Conservation (phyloP, 1,140 invertebrate species). For the Pectinophora gossypiella region DNA sequence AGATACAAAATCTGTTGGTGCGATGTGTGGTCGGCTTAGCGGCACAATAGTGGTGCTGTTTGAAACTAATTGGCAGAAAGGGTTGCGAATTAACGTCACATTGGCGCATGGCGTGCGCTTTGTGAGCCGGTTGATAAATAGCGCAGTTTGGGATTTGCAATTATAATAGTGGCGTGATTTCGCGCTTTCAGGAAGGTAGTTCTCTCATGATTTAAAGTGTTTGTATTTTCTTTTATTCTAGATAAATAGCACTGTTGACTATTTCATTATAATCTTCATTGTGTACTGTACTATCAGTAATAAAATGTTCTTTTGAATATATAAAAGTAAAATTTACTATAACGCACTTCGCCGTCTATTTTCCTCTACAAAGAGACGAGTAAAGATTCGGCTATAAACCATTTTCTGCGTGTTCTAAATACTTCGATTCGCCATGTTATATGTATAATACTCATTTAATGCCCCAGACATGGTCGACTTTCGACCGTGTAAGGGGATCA, state of each 20-base stretch:
- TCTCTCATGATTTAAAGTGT: not conserved
- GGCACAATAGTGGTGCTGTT: slow-evolving; percentile 71
- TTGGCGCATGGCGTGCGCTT: slow-evolving; percentile 23
- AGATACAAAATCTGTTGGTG: slow-evolving; percentile 36
- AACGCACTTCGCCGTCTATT: too few relatives aligned
- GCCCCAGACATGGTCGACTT: too few relatives aligned
- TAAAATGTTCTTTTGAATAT: too few relatives aligned
- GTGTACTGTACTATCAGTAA: too few relatives aligned
- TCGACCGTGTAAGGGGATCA: not conserved
- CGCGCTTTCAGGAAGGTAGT: not conserved
- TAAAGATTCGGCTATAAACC: too few relatives aligned
- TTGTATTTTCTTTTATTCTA: not conserved
- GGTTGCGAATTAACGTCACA: slow-evolving; percentile 72
- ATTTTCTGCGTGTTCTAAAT: not conserved
- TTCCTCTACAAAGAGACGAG: too few relatives aligned
- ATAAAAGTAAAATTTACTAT: too few relatives aligned
- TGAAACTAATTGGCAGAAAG: slow-evolving; percentile 74
- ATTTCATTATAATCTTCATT: too few relatives aligned
- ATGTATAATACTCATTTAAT: too few relatives aligned
- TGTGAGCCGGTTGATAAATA: not conserved
- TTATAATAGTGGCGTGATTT: not conserved
- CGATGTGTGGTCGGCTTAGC: slow-evolving; percentile 49
- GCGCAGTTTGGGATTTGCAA: not conserved
- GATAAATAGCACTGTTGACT: not conserved
- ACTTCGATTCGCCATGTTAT: not conserved